Evolutionary conservation across 2,797 vertebrate genomes (phyloP), one percentile per base, ranked within the genome.

Genomic region (Rousettus madagascariensis): DNA sequence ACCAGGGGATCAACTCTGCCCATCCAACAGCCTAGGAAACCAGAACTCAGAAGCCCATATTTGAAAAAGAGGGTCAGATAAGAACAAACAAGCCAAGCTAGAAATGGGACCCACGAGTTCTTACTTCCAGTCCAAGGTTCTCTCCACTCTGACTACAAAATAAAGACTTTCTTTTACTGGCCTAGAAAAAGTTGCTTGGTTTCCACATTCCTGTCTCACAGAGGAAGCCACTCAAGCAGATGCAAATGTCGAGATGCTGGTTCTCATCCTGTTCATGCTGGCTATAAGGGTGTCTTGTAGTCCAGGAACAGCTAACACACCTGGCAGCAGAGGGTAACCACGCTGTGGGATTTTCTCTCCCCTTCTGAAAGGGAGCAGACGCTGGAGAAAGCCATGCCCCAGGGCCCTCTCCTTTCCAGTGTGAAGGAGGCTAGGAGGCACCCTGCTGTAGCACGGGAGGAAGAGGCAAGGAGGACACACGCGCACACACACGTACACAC

Each of bases 131-230:
- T 41, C 74, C 78, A 84, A 71, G 46, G 28, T 57, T 61, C 90
- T 78, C 66, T 82, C 26, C 9, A 22, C 15, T 78, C 28, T 33
- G 63, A 83, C 78, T 88, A 38, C 68, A 89, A 43, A 95, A 86
- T 69, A 53, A 90, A 59, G 38, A 77, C 71, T 96, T 94, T 87
- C 57, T 89, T 83, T 77, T 26, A 30, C 51, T 83, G 85, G 65
- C 72, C 90, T 86, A 95, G 92, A 78, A 84, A 89, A 91, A 38
- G 17, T 68, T 46, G 63, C 51, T 88, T 63, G 11, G 28, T 86
- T 86, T 91, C 77, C 57, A 66, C 49, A 55, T 92, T 79, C 65
- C 88, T 38, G 8, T 17, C n/a, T 92, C 78, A 49, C 36, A 66
- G 74, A 59, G 49, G 72, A 92, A 82, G n/a, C 53, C 66, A 51